Evolutionary conservation across 2,113 vertebrate genomes (phyloP), one percentile per base, ranked within the genome.

Genomic region (Excalfactoria chinensis): DNA sequence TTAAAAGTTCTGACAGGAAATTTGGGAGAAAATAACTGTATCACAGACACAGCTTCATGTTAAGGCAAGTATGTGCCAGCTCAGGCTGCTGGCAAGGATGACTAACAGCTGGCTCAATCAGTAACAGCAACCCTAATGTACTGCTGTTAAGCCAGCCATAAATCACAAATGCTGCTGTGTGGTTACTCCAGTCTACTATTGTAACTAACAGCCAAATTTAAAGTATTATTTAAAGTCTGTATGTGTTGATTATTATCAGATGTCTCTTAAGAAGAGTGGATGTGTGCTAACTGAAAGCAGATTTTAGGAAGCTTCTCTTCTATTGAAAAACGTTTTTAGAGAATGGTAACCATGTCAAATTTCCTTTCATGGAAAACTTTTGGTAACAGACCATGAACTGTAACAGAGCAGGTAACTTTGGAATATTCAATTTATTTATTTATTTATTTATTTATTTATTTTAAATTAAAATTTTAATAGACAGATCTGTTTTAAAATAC

Each of bases 91-190:
- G 85, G 43, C 22, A 43, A 60, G 40, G 62, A 20, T 75, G 79
- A 49, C 49, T 56, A 83, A 53, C 35, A 85, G 49, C 68, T 91
- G 44, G 22, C 44, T 72, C 75, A 40, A 3, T 35, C 49, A 46
- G 59, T 58, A 58, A 6, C 30, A 75, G 4, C 30, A 79, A 56
- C 56, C 56, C 32, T 34, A 84, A 34, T 5, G 12, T 56, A 43
- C 25, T 4, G 2, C 28, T 14, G 15, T 22, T 68, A 63, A 89
- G 32, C 13, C 43, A 91, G 43, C 28, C 0, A 0, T 82, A n/a
- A 3, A 1, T 55, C 37, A 59, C 55, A 73, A 51, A 51, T 80
- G 41, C 23, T 56, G 22, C 32, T 32, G 1, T 69, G 14, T 70
- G 30, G 16, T 53, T 82, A 44, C 3, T 5, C 6, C 0, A 2